Conservation (phyloP, 2,888 invertebrate genomes). For the Drosophila stalkeri region DNA sequence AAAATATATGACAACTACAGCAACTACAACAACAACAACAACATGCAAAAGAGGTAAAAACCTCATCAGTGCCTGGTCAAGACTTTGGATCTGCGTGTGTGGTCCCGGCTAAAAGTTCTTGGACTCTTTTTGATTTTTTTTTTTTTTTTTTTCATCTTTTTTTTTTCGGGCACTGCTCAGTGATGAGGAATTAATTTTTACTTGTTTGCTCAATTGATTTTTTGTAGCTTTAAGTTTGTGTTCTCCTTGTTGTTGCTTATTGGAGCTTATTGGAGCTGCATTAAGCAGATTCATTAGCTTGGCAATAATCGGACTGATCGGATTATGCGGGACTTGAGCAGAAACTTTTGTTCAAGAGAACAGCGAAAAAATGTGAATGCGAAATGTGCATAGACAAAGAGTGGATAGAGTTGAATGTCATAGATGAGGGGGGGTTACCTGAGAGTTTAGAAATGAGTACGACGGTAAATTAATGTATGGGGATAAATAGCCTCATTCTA, state of each 20-base stretch:
- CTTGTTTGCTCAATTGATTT: slow-evolving; percentile 74
- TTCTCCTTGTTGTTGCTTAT: slow-evolving; percentile 6
- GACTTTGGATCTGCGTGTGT: slow-evolving; percentile 48
- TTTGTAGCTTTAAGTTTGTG: slow-evolving; percentile 42
- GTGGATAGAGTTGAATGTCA: background rate
- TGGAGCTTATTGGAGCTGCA: slow-evolving; percentile 48
- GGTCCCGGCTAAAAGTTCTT: slow-evolving; percentile 48
- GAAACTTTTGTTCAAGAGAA: slow-evolving; percentile 16
- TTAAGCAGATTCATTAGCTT: slow-evolving; percentile 80
- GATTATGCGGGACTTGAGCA: slow-evolving; percentile 59
- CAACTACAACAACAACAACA: slow-evolving; percentile 12
- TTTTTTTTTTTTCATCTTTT: slow-evolving; percentile 21
- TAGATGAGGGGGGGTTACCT: background rate
- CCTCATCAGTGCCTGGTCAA: slow-evolving; percentile 17
- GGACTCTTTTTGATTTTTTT: slow-evolving; percentile 26
- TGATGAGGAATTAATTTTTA: slow-evolving; percentile 79
- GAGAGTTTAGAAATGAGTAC: background rate
- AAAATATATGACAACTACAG: slow-evolving; percentile 41
- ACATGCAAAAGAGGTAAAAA: slow-evolving; percentile 23
- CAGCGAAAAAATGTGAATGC: slow-evolving; percentile 10
- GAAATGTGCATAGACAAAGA: background rate
- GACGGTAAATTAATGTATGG: background rate
- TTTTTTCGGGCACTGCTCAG: slow-evolving; percentile 55
- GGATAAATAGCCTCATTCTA: too few species aligned
- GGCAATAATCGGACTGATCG: slow-evolving; percentile 77